Evolutionary conservation across 2,888 invertebrate genomes (phyloP).

Genomic region (Orthonevra nobilis): DNA sequence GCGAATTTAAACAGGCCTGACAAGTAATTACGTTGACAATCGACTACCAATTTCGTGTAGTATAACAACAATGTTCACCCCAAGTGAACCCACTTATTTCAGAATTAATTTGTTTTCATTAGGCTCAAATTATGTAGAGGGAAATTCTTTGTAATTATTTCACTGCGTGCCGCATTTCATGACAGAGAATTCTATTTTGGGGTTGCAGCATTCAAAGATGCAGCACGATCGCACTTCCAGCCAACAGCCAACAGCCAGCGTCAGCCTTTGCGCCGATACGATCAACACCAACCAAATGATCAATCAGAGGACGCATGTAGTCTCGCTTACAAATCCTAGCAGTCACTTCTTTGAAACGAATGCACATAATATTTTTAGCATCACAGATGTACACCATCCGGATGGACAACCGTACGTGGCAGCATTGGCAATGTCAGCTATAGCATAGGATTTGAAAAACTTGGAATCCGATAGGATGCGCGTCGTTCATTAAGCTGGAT

Average conservation of each 20-base stretch:
- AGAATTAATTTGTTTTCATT: conserved; percentile 70
- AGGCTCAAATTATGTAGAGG: conserved; percentile 58
- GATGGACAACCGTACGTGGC: not conserved
- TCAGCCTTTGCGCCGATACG: conserved; percentile 44
- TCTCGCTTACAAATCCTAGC: conserved; percentile 69
- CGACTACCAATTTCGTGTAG: conserved; percentile 56
- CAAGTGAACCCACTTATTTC: conserved; percentile 68
- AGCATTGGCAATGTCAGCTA: not conserved
- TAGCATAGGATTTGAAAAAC: not conserved
- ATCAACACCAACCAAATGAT: conserved; percentile 63
- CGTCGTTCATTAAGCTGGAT: conserved; percentile 58
- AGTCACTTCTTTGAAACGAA: conserved; percentile 68
- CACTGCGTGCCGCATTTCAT: conserved; percentile 64
- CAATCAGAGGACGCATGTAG: conserved; percentile 57
- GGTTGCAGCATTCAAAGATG: conserved; percentile 35
- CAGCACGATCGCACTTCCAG: conserved; percentile 60
- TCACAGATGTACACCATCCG: conserved; percentile 63
- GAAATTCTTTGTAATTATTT: conserved; percentile 65
- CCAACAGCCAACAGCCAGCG: not conserved
- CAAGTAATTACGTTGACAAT: conserved; percentile 68
- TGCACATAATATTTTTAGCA: conserved; percentile 66
- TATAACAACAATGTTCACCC: conserved; percentile 61
- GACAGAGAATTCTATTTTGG: conserved; percentile 56
- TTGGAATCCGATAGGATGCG: conserved; percentile 42
- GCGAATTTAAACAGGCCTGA: conserved; percentile 42